Evolutionary conservation across 92 coral and sea anemone species (phyloP), one percentile per base, ranked within the genome.

Genomic region (Epizoanthus ramosus): DNA sequence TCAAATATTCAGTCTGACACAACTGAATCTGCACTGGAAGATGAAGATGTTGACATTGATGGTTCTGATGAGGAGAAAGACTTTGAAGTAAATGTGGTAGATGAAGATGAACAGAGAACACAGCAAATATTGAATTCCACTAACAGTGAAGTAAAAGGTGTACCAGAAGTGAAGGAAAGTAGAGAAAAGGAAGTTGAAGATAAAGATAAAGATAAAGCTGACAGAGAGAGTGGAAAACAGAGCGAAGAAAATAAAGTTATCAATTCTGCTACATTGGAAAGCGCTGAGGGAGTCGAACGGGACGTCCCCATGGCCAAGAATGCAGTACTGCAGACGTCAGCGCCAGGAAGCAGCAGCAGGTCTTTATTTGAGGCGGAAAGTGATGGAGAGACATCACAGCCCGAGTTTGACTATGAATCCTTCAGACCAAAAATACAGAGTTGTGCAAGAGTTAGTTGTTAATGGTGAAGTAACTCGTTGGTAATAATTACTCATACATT

Each of bases 361-460:
- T 80, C 74, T 1, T 25, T 50, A 14, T 66, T 69, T 23, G 67
- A 74, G 54, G 71, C 12, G 3, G 73, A 64, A 39, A 85, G 75
- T 24, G 63, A 43, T 56, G 63, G 59, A 37, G 81, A 59, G 50
- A 68, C 75, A 41, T 68, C 68, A 65, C 56, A 37, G 24, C 60
- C 28, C 3, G 91, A 88, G 54, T 65, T 84, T 43, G 84, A 93
- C 74, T 85, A 86, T 35, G 94, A 93, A 53, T 90, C 94, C 24
- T 85, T 79, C 35, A 91, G 86, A 79, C 86, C 95, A 8, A 91
- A 93, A 54, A 93, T 93, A 23, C 92, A 93, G 61, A 89, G 93
- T 39, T 93, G 98, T 79, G 95, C 98, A 17, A 90, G 98, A 79
- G 91, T 93, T 74, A 93, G 98, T 91, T 77, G 82, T 61, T 77